phyloP scores from a whole-genome alignment of 2,113 vertebrate species.

The Hydrolagus affinis region DNA sequence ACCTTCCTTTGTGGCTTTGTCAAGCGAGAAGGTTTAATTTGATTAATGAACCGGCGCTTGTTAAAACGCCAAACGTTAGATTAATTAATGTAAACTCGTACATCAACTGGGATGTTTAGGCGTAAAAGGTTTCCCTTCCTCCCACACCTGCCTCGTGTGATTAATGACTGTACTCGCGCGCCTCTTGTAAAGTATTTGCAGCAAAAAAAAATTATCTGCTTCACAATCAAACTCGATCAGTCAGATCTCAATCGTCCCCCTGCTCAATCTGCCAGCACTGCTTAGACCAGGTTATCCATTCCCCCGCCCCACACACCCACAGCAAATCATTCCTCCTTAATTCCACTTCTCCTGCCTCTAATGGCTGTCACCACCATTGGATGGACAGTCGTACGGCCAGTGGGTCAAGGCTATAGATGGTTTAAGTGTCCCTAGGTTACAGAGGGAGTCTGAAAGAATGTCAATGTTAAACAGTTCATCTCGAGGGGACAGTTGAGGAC shows the following conservation, averaged over 20 bases:
- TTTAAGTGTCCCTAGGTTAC: too few species aligned
- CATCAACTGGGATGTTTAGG: not conserved
- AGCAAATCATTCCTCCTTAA: too few species aligned
- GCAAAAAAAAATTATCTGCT: not conserved
- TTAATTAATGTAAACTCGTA: not conserved
- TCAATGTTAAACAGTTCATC: too few species aligned
- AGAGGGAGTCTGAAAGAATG: too few species aligned
- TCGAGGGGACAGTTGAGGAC: too few species aligned
- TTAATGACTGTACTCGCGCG: not conserved
- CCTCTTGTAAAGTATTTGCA: not conserved
- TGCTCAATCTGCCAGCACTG: too few species aligned
- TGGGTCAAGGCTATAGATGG: too few species aligned
- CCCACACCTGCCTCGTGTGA: not conserved
- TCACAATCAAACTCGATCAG: not conserved
- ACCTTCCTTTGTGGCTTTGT: not conserved
- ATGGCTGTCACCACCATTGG: too few species aligned
- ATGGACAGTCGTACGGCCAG: too few species aligned
- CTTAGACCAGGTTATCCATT: not conserved
- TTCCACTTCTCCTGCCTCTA: too few species aligned
- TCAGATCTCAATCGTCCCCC: too few species aligned
- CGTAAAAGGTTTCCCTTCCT: not conserved
- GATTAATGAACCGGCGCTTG: not conserved
- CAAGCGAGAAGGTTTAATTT: not conserved
- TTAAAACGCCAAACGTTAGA: not conserved
- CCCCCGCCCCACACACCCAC: not conserved